Percentiles rank a stretch among this genome's conserved stretches.
Evolutionary conservation across 2,888 invertebrate genomes (phyloP).

Genomic region (Drosophila falleni): DNA sequence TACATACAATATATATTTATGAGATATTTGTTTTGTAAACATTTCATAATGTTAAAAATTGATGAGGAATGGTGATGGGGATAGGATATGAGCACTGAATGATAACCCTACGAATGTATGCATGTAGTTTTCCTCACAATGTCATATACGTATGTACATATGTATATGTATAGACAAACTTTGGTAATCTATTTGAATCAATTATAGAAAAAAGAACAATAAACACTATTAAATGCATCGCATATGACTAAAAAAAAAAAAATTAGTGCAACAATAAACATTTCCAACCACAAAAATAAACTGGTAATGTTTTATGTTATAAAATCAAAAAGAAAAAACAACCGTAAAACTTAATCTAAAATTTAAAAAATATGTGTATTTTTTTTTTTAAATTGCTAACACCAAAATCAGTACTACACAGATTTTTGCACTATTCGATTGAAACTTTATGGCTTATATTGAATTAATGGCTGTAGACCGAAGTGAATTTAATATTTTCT

Average conservation of each 20-base stretch:
- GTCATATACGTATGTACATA: background rate
- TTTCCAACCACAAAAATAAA: background rate
- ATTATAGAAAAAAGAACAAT: conserved; percentile 1
- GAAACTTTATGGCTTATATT: background rate
- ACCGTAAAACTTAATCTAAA: background rate
- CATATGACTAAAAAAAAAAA: background rate
- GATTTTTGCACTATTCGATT: conserved; percentile 4
- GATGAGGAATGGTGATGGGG: background rate
- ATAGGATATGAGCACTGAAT: conserved; percentile 1
- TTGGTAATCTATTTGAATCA: background rate
- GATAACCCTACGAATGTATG: conserved; percentile 9
- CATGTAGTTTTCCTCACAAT: conserved; percentile 14
- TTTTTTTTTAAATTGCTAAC: background rate
- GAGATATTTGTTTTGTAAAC: conserved; percentile 20
- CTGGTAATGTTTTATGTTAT: no score
- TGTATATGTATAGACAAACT: background rate
- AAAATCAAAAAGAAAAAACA: background rate
- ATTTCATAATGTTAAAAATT: background rate
- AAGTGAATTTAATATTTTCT: conserved; percentile 2
- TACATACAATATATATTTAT: conserved; percentile 6
- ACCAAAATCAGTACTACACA: conserved; percentile 1
- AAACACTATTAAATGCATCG: background rate
- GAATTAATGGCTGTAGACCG: conserved; percentile 2
- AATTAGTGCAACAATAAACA: background rate
- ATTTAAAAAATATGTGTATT: background rate